phyloP scores from a whole-genome alignment of 1,140 invertebrate species.

The Caerostris extrusa region DNA sequence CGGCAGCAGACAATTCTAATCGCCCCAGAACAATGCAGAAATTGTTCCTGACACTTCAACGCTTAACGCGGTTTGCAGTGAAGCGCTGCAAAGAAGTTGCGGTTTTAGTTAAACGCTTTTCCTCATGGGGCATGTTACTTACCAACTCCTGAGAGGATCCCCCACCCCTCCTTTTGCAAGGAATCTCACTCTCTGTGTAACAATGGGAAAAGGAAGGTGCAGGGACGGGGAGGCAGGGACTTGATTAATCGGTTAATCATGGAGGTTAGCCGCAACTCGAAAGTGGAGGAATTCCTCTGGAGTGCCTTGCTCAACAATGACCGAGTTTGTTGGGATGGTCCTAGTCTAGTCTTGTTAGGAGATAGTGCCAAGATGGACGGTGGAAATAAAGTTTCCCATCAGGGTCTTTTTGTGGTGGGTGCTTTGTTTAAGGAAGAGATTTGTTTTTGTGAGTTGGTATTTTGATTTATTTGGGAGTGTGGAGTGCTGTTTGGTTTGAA shows the following conservation, averaged over 20 bases:
- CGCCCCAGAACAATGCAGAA: not conserved
- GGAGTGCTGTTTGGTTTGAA: too few relatives aligned
- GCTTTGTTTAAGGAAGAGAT: constrained; percentile 13
- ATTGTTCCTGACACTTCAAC: constrained; percentile 40
- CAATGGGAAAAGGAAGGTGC: not conserved
- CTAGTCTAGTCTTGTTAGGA: constrained; percentile 5
- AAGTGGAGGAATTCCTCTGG: constrained; percentile 33
- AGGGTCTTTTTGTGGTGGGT: not conserved
- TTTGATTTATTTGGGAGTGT: too few relatives aligned
- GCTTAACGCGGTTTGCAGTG: constrained; percentile 43
- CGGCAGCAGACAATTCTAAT: not conserved
- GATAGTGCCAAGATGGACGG: constrained; percentile 1
- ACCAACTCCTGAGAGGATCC: not conserved
- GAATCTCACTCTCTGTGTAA: not conserved
- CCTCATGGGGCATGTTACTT: constrained; percentile 9
- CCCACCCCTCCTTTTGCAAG: not conserved
- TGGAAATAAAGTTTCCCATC: constrained; percentile 7
- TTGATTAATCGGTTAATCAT: constrained; percentile 60
- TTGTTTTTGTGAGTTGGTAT: not conserved
- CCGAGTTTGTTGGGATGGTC: not conserved
- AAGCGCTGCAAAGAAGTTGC: not conserved
- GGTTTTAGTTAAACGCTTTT: constrained; percentile 35
- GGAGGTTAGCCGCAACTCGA: constrained; percentile 30
- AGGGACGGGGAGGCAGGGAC: not conserved
- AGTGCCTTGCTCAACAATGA: constrained; percentile 34